Conservation (phyloP, 35 echinoderm and acorn worm genomes). For the Holothuria glaberrima region DNA sequence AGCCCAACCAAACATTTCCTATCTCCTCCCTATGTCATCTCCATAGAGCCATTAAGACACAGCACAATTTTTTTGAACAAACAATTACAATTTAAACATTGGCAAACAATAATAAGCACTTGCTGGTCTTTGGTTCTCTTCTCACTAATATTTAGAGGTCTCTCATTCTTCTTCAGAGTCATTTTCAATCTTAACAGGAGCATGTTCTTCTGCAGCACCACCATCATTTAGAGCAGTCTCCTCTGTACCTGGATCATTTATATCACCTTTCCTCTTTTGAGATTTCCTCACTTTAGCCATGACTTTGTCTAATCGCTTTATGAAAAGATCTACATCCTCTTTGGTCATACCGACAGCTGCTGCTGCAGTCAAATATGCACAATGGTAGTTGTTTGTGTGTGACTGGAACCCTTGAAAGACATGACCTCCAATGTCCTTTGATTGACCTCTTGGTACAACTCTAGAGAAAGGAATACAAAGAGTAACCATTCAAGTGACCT, state of each 20-base stretch:
- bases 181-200: background rate
- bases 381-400: constrained; percentile 81
- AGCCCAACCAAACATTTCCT: too few species aligned
- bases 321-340: constrained; percentile 86
- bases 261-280: too few species aligned
- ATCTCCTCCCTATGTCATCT: too few species aligned
- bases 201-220: background rate
- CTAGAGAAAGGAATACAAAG: constrained; percentile 50
- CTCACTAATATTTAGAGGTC: too few species aligned
- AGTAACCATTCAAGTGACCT: background rate
- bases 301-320: constrained; percentile 89
- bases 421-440: constrained; percentile 78
- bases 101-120: too few species aligned
- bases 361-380: constrained; percentile 87
- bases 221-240: too few species aligned
- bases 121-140: too few species aligned
- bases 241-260: too few species aligned
- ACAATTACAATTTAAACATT: too few species aligned
- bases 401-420: constrained; percentile 78
- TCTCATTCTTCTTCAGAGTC: constrained; percentile 11
- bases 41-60: too few species aligned
- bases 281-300: constrained; percentile 56
- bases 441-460: constrained; percentile 76
- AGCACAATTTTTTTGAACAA: too few species aligned
- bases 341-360: constrained; percentile 95